Conservation (phyloP, 2,888 invertebrate genomes). For the Dascillus cervinus region DNA sequence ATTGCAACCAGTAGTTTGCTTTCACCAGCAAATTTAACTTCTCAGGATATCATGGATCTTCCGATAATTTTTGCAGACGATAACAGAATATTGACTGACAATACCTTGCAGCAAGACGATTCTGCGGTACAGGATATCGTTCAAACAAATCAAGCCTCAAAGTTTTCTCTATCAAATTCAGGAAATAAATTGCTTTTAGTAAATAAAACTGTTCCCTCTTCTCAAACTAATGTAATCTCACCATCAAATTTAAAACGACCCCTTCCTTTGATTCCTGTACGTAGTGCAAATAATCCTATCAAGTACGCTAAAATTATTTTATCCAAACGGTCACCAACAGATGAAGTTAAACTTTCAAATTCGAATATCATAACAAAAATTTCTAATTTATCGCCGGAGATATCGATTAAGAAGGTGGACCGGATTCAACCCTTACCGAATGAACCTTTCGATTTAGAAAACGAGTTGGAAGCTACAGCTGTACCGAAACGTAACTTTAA, state of each 20-base stretch:
- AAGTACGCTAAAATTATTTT: slow-evolving; percentile 49
- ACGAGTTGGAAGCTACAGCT: slow-evolving; percentile 33
- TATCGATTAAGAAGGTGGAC: slow-evolving; percentile 26
- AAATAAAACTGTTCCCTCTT: slow-evolving; percentile 21
- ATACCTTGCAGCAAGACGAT: slow-evolving; percentile 20
- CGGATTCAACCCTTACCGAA: slow-evolving; percentile 1
- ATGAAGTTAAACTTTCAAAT: slow-evolving; percentile 16
- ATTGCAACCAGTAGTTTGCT: slow-evolving; percentile 25
- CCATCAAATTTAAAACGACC: slow-evolving; percentile 17
- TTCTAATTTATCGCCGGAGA: slow-evolving; percentile 23
- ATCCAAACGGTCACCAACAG: slow-evolving; percentile 36
- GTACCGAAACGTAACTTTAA: slow-evolving; percentile 27
- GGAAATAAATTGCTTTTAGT: slow-evolving; percentile 22
- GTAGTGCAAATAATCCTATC: slow-evolving; percentile 17
- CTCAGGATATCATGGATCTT: slow-evolving; percentile 54
- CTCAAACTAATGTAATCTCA: slow-evolving; percentile 7
- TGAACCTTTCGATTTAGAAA: slow-evolving; percentile 35
- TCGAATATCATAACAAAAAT: slow-evolving; percentile 19
- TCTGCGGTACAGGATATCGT: slow-evolving; percentile 10
- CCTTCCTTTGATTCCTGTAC: slow-evolving; percentile 13
- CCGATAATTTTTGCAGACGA: slow-evolving; percentile 61
- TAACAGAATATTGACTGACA: slow-evolving; percentile 33
- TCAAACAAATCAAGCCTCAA: slow-evolving; percentile 1
- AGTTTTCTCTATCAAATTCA: slow-evolving; percentile 9
- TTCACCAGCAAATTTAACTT: slow-evolving; percentile 43